Evolutionary conservation across 2,888 invertebrate genomes (phyloP), one percentile per base, ranked within the genome.

Genomic region (Heliconius erato): DNA sequence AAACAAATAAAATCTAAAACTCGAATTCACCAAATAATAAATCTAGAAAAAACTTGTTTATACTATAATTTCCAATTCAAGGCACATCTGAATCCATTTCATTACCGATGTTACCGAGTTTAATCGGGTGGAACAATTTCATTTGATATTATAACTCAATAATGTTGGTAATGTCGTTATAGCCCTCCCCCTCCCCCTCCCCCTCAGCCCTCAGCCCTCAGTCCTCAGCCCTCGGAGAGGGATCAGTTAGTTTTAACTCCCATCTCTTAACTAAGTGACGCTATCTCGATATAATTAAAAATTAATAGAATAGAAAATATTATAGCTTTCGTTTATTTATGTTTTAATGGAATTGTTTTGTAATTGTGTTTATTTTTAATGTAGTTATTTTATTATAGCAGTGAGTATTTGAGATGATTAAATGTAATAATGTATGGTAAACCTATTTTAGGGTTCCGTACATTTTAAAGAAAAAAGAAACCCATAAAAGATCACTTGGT

Each of bases 61-160:
- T n/a, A 76, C 40, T 63, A 76, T 63, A 14, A 76, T 1, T 76
- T 63, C 76, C 40, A 63, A 63, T 14, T 72, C 14, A 63, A 71
- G 68, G 23, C 80, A 40, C 69, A 80, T 74, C 63, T 72, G 74
- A 82, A 74, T 67, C 28, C 59, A 79, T 76, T 78, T 49, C 68
- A 72, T 82, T 78, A 63, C 67, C 54, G 54, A 67, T 74, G 80
- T 79, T 67, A 35, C 84, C 84, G 83, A 87, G 91, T 87, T 91
- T 91, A 94, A 94, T 93, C 90, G 92, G 88, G 90, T 87, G 93
- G 90, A 89, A 92, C 91, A 90, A 92, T 92, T 90, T 88, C 88
- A 91, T 92, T 92, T 90, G 88, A 87, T 83, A 80, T 79, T 67
- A 79, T 83, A 84, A 86, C 82, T 84, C 87, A 88, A 90, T 90